These are phyloP conservation scores for Poecilia picta DNA, from an alignment of 2,797 vertebrate genomes.

Conservation along the genomic window DNA sequence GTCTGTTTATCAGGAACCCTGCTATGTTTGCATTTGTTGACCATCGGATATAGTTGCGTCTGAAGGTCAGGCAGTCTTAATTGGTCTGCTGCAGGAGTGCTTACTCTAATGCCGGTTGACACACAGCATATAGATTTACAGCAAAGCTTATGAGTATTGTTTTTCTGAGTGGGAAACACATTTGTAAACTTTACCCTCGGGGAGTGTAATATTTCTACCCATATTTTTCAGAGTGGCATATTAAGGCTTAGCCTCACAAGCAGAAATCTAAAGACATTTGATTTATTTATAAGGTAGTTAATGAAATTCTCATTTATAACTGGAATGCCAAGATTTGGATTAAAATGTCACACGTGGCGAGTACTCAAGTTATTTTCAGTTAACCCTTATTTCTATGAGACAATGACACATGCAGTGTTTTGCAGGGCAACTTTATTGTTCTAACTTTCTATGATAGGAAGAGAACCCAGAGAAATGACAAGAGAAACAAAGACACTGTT, in stretches of 20 bases:
- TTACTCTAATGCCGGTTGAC: conserved; percentile 5
- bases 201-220: conserved; percentile 1
- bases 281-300: neutral
- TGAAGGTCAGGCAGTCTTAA: conserved; percentile 39
- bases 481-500: neutral
- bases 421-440: neutral
- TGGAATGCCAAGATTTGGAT: neutral
- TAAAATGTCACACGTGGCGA: neutral
- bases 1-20: conserved; percentile 5
- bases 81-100: conserved; percentile 22
- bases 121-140: conserved; percentile 5
- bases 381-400: neutral
- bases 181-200: neutral
- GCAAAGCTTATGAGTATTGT: conserved; percentile 1
- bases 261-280: neutral
- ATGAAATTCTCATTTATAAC: neutral
- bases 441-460: neutral
- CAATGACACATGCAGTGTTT: neutral
- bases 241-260: neutral
- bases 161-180: conserved; percentile 2
- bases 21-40: conserved; percentile 18
- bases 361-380: neutral
- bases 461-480: neutral
- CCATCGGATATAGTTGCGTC: conserved; percentile 12
- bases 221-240: neutral